Evolutionary conservation across 1,140 invertebrate genomes (phyloP), one percentile per base, ranked within the genome.

Genomic region (Muscidifurax raptorellus): DNA sequence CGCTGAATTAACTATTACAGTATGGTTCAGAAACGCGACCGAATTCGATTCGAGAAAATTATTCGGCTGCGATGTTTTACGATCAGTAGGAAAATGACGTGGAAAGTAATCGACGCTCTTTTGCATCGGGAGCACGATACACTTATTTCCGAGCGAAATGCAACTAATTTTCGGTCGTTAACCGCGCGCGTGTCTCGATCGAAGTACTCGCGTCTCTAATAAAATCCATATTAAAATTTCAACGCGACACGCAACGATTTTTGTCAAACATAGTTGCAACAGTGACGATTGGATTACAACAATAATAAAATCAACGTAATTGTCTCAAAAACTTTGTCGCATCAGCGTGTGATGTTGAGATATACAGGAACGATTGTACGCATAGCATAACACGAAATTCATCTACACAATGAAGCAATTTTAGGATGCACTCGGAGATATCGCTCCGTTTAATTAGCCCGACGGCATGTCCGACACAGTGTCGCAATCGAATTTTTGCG

Each of bases 141-240:
- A 72, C 76, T 79, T 76, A 28, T 82, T 82, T 82, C 36, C 69
- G 18, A 64, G 25, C 36, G 44, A 79, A 81, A 81, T 77, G 84
- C 72, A 77, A 81, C 79, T 81, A 85, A 85, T 85, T 85, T 85
- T 81, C 71, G 84, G 59, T 81, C 79, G 59, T 81, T 85, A 85
- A 85, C 83, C 83, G 78, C 71, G 32, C 59, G 64, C 4, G 36
- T 22, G 59, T 67, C 36, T 77, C 81, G 83, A 67, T 80, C 77
- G 77, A 80, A 84, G 77, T 78, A 32, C 71, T 84, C 72, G 28
- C 59, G 77, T 85, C 81, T 80, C 77, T 13, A 85, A 85, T 85
- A 66, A 81, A 80, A 81, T 85, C 79, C 79, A 85, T n/a, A n/a
- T 85, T 85, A 81, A 85, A 85, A 85, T 81, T 76, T 85, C 64